Base-by-base conservation (phyloP, 2,797 vertebrate genomes). In the Betta splendens region DNA sequence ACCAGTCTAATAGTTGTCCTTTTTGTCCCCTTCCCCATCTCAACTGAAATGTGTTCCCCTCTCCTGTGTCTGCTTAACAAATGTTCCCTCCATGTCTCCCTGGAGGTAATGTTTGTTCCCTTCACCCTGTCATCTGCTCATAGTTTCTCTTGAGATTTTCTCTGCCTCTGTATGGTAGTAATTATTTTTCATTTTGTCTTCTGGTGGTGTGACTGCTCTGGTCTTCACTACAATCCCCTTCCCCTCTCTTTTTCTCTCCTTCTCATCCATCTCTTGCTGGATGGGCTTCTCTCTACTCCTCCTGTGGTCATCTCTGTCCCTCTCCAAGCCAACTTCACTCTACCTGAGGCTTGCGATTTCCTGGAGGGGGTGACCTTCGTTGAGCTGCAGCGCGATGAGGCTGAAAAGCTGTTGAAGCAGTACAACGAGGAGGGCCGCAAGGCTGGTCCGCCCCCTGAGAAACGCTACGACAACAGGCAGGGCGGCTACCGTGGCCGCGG, bases 391-490 rank as follows among this genome's bases (percentile, higher is more conserved):
- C 78, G 69, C 1, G 94, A 94, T 0, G 94, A 97, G 48, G 94
- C 95, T 0, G 93, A 94, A 46, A 85, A 77, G 71, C 85, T 96
- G 78, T 45, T 97, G 70, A 94, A 93, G 54, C 92, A 94, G 57
- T 98, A 98, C 90, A 97, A 96, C 2, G 95, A 96, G 29, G 96
- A 98, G 32, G 96, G 95, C 22, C 92, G 92, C 33, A 95, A 90
- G 74, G 95, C 95, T 0, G 94, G 90, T 1, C 95, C 95, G 0
- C 95, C 95, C 0, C 94, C 95, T 0, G 95, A 96, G 2, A 97
- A 97, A 61, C 94, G 95, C 46, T 96, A 94, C 2, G 94, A 97
- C 82, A 94, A 89, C 88, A 87, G 91, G 25, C 89, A 84, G 26
- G 88, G 90, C 0, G 88, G 92, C 0, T 92, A 91, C 81, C 90